A percentile compares a stretch with the other conserved stretches of the same genome.
Evolutionary conservation across 2,888 invertebrate genomes (phyloP).

Genomic region (Drosophila gaucha): DNA sequence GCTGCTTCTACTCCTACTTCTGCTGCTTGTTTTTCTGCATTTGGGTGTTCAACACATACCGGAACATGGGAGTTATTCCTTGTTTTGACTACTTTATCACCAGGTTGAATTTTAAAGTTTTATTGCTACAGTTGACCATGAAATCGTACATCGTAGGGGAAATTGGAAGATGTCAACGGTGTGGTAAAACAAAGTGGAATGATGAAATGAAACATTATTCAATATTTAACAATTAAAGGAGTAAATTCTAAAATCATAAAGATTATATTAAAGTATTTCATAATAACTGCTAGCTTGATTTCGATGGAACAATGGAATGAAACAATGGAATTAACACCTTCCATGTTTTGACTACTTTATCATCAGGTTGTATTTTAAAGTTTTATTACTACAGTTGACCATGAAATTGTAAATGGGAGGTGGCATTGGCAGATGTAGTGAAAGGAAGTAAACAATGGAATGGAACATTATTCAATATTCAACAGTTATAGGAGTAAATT

Average conservation of each 20-base stretch:
- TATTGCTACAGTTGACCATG: background rate
- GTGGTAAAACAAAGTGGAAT: conserved; percentile 1
- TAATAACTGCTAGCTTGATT: background rate
- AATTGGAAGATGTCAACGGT: background rate
- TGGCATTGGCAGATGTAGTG: too few relatives aligned
- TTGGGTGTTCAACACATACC: conserved; percentile 17
- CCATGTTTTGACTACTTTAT: too few relatives aligned
- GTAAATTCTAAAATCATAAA: too few relatives aligned
- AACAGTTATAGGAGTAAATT: too few relatives aligned
- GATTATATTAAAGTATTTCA: background rate
- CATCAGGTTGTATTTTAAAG: too few relatives aligned
- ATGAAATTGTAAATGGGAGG: too few relatives aligned
- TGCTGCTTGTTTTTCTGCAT: background rate
- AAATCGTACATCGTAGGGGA: background rate
- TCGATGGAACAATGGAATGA: background rate
- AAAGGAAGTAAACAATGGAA: too few relatives aligned
- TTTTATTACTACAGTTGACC: too few relatives aligned
- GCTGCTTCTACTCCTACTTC: background rate
- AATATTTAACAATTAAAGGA: too few relatives aligned
- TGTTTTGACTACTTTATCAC: conserved; percentile 22
- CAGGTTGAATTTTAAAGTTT: conserved; percentile 6
- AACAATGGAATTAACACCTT: too few relatives aligned
- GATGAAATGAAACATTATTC: background rate
- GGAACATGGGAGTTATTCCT: conserved; percentile 11
- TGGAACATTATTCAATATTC: too few relatives aligned